Percentiles rank a stretch among this genome's conserved stretches.
phyloP scores from a whole-genome alignment of 2,113 vertebrate species.

The Echinops telfairi region DNA sequence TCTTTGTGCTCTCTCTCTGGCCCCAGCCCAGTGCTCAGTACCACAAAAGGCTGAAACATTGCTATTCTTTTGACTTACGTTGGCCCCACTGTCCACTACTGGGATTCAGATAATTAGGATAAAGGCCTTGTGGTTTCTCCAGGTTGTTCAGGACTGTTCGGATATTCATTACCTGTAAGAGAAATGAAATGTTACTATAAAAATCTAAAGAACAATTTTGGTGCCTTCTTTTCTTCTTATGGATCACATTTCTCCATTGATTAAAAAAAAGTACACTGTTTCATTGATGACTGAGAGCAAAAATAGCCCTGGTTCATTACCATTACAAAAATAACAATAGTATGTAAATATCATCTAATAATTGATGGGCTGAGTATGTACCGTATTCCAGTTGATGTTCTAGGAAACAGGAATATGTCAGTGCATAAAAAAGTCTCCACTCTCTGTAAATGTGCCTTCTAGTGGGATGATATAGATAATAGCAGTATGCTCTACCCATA shows the following conservation, averaged over 20 bases:
- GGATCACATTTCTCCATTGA: slow-evolving; percentile 1
- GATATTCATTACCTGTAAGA: slow-evolving; percentile 96
- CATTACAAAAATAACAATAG: slow-evolving; percentile 13
- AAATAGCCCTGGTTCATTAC: not conserved
- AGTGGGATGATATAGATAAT: not conserved
- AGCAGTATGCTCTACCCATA: not conserved
- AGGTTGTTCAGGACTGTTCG: slow-evolving; percentile 95
- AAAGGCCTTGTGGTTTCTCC: slow-evolving; percentile 97
- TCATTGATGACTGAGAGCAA: slow-evolving; percentile 44
- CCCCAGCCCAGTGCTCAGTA: not conserved
- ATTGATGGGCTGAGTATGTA: not conserved
- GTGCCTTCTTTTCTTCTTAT: slow-evolving; percentile 5
- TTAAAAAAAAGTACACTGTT: not conserved
- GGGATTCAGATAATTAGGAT: slow-evolving; percentile 98
- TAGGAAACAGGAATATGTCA: not conserved
- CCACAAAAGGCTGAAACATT: not conserved
- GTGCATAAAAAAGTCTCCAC: not conserved
- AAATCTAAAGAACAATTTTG: slow-evolving; percentile 16
- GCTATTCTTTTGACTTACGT: slow-evolving; percentile 91
- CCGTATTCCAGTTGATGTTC: not conserved
- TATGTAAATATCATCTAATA: not conserved
- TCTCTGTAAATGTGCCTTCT: not conserved
- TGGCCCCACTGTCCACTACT: slow-evolving; percentile 99
- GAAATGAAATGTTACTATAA: slow-evolving; percentile 57
- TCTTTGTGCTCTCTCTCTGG: not conserved